Percentiles rank a stretch among this genome's conserved stretches.
phyloP scores from a whole-genome alignment of 2,797 vertebrate species.

The Anguilla pacifica region DNA sequence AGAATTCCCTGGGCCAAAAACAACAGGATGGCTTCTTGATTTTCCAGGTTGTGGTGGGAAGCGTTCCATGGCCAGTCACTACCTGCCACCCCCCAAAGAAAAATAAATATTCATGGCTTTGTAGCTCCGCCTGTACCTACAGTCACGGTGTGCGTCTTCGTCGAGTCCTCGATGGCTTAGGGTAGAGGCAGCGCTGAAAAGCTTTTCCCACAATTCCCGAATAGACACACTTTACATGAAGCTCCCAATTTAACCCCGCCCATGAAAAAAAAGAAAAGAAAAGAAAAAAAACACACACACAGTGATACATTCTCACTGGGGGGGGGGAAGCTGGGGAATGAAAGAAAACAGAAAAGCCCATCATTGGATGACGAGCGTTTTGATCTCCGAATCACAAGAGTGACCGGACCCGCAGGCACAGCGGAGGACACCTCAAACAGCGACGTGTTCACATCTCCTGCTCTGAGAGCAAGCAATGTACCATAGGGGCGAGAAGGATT shows the following conservation, averaged over 20 bases:
- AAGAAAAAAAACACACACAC: background rate
- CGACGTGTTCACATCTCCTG: background rate
- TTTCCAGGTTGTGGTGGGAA: slow-evolving; percentile 28
- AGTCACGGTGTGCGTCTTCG: slow-evolving; percentile 6
- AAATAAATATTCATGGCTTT: slow-evolving; percentile 42
- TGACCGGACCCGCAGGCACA: background rate
- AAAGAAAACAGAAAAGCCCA: background rate
- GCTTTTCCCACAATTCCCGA: background rate
- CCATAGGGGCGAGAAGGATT: background rate
- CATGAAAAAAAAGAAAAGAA: background rate
- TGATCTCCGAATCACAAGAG: background rate
- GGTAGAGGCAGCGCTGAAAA: background rate
- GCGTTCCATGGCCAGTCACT: background rate
- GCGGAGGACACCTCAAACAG: background rate
- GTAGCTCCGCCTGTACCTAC: slow-evolving; percentile 50
- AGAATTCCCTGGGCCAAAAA: background rate
- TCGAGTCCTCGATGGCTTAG: background rate
- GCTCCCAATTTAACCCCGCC: background rate
- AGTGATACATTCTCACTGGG: background rate
- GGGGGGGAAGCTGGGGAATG: background rate
- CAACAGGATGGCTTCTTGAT: slow-evolving; percentile 38
- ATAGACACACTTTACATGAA: background rate
- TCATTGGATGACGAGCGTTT: background rate
- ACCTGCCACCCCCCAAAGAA: slow-evolving; percentile 5
- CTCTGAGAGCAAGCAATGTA: background rate